Evolutionary conservation across 2,888 invertebrate species (phyloP), one percentile per base, ranked within the genome.

Genomic region (Halictus ligatus): DNA sequence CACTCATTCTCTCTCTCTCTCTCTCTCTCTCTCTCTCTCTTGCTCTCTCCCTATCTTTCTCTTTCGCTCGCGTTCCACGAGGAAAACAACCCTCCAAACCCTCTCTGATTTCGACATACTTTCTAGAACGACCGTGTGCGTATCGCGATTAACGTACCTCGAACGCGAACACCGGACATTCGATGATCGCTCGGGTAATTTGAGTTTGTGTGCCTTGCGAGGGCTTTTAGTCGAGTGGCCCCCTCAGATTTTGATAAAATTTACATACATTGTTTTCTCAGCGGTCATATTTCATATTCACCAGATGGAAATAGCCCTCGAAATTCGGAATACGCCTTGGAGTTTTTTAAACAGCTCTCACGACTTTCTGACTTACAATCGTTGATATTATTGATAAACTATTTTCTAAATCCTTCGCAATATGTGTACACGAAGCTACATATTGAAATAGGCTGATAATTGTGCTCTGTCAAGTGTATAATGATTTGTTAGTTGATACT

Each of bases 71-170:
- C 29, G 29, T 29, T 64, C 64, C 64, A 29, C 29, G 29, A 64
- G 64, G 29, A 64, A 64, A 64, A 64, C 29, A 29, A 64, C 64
- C 64, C 29, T n/a, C 64, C 64, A 29, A 18, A 7, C 29, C 15
- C 29, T 64, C 64, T 29, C 64, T 64, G 18, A 64, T 64, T 64
- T 29, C 64, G 64, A 64, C 64, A 64, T 64, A 64, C 64, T 29
- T 64, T 18, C 64, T 29, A 29, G 21, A 72, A 72, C 43, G 64
- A 29, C 3, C 29, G 64, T 72, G 43, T 72, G 43, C 35, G 29
- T 64, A 29, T 64, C 29, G 29, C 29, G 29, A 64, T 64, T 64
- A 64, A 64, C 64, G 64, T 64, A 64, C 29, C 64, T 29, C 64
- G 29, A 64, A 64, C 7, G 64, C 64, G 64, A 64, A 64, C 25